These are phyloP conservation scores for Polydrusus tereticollis DNA, from an alignment of 2,888 invertebrate species.

Conservation along the genomic window DNA sequence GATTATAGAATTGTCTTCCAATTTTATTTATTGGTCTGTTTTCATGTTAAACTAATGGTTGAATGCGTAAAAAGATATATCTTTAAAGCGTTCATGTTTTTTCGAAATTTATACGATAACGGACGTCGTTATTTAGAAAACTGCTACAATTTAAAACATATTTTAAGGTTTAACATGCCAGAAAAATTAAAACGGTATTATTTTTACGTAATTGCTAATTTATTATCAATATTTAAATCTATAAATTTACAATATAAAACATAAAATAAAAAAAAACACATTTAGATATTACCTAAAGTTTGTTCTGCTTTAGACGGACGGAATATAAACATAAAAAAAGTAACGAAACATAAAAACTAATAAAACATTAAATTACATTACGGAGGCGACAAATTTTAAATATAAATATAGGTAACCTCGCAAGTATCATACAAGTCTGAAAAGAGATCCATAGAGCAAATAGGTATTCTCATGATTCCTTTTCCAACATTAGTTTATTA, in stretches of 20 bases:
- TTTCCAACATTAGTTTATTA: no score
- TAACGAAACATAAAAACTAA: background rate
- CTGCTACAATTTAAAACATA: background rate
- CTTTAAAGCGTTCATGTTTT: conserved; percentile 2
- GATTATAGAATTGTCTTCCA: conserved; percentile 10
- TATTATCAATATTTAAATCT: conserved; percentile 11
- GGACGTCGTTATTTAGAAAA: background rate
- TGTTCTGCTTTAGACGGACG: conserved; percentile 54
- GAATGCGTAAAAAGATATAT: conserved; percentile 29
- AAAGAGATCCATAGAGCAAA: no score
- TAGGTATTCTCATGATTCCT: no score
- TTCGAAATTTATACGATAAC: conserved; percentile 2
- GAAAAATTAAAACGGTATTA: background rate
- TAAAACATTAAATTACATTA: conserved; percentile 3
- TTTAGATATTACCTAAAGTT: conserved; percentile 10
- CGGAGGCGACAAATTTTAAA: background rate
- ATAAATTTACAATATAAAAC: conserved; percentile 21
- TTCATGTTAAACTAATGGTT: conserved; percentile 11
- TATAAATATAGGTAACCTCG: background rate
- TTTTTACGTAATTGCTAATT: conserved; percentile 7
- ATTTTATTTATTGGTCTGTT: conserved; percentile 5
- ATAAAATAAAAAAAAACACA: conserved; percentile 17
- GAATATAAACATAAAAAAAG: conserved; percentile 58
- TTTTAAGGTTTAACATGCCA: background rate
- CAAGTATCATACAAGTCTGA: background rate